These are phyloP conservation scores for Mesorhabditis belari DNA, from an alignment of 2,888 invertebrate genomes.

Conservation along the genomic window DNA sequence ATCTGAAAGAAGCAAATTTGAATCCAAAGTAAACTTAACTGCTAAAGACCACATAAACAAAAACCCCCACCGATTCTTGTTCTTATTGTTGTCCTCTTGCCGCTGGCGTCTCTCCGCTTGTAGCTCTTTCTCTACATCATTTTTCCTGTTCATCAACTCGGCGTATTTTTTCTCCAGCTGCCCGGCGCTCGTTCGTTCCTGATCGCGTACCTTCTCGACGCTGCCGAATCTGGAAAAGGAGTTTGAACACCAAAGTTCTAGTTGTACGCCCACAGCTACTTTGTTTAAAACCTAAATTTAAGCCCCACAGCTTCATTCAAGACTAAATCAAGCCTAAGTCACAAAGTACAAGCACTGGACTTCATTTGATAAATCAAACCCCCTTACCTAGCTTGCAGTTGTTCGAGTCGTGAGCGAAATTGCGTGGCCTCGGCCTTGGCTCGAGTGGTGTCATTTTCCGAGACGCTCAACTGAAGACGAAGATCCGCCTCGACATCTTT, in stretches of 20 bases:
- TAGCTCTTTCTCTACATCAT: constrained; percentile 69
- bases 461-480: constrained; percentile 64
- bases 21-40: too few species aligned
- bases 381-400: constrained; percentile 77
- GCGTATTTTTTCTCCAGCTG: constrained; percentile 72
- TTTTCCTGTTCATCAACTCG: constrained; percentile 75
- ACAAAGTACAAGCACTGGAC: too few species aligned
- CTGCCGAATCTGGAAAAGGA: constrained; percentile 65
- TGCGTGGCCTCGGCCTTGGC: constrained; percentile 68
- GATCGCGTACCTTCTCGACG: constrained; percentile 67
- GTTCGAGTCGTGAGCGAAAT: constrained; percentile 78
- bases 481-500: constrained; percentile 69
- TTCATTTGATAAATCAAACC: too few species aligned
- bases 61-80: constrained; percentile 1
- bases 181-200: constrained; percentile 72
- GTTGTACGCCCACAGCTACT: too few species aligned
- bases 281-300: too few species aligned
- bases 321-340: too few species aligned
- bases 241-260: neutral
- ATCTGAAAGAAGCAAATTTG: too few species aligned
- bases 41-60: too few species aligned
- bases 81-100: constrained; percentile 63
- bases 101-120: constrained; percentile 59
- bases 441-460: constrained; percentile 66
- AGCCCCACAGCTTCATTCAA: too few species aligned